These are phyloP conservation scores for Incurvaria masculella DNA, from an alignment of 2,888 invertebrate genomes.

Conservation along the genomic window DNA sequence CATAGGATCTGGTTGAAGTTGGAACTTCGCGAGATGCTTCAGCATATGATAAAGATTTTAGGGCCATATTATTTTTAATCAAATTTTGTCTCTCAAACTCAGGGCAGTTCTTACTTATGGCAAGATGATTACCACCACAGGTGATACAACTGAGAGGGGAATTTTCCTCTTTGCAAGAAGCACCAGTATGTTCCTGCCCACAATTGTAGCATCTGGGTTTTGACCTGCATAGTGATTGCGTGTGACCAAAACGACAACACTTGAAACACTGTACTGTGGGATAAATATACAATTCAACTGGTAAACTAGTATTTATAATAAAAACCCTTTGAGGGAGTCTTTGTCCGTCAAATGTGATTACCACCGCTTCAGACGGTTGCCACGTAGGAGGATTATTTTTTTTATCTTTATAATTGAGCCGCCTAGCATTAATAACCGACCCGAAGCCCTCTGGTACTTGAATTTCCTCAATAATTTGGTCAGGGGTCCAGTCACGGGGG, in stretches of 20 bases:
- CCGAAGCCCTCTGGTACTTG: not conserved
- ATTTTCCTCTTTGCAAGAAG: not conserved
- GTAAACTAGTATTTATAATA: not conserved
- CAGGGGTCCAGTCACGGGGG: not conserved
- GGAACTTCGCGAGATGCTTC: not conserved
- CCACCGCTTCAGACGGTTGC: not conserved
- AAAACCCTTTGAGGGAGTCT: not conserved
- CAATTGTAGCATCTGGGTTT: slow-evolving; percentile 1
- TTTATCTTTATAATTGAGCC: not conserved
- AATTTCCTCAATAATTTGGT: not conserved
- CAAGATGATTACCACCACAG: not conserved
- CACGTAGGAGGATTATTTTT: not conserved
- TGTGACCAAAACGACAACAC: slow-evolving; percentile 3
- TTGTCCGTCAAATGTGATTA: slow-evolving; percentile 2
- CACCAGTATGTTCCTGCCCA: not conserved
- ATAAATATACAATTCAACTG: slow-evolving; percentile 2
- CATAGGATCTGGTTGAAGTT: not conserved
- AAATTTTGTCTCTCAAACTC: not conserved
- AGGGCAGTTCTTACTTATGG: not conserved
- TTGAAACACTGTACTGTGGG: slow-evolving; percentile 2
- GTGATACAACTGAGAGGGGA: not conserved
- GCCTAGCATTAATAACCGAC: not conserved
- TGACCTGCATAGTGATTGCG: not conserved
- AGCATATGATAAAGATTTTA: not conserved
- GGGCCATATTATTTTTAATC: not conserved